Percentiles rank a stretch among this genome's conserved stretches.
Evolutionary conservation across 2,113 vertebrate species (phyloP).

Genomic region (Amazona vittata): DNA sequence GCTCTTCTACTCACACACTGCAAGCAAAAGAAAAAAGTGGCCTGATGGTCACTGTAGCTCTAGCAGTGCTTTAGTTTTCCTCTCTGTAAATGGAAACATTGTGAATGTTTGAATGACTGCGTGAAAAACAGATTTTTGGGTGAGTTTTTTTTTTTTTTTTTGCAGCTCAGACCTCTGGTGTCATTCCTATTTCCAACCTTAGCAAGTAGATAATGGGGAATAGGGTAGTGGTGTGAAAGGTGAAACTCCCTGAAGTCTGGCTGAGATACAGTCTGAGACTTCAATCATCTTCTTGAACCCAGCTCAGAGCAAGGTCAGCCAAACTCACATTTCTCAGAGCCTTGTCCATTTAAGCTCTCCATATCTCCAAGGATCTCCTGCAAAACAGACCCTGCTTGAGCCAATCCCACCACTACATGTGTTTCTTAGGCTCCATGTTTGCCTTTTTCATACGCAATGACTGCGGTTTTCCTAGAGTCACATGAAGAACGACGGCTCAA

Average conservation of each 20-base stretch:
- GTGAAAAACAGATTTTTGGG: not conserved
- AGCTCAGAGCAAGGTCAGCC: not conserved
- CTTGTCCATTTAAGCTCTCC: not conserved
- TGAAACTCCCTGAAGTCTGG: accelerated
- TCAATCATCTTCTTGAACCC: not conserved
- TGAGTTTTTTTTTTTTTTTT: accelerated
- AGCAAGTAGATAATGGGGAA: not conserved
- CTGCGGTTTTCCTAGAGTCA: not conserved
- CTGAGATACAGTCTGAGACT: not conserved
- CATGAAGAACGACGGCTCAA: not conserved
- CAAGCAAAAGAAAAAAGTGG: not conserved
- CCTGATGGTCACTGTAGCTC: not conserved
- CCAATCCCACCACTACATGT: not conserved
- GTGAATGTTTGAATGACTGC: not conserved
- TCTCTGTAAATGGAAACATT: not conserved
- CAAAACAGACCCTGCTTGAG: not conserved
- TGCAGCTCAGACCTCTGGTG: not conserved
- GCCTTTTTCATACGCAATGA: not conserved
- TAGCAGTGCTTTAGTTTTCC: not conserved
- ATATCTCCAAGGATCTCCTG: not conserved
- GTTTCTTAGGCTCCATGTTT: not conserved
- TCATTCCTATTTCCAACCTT: not conserved
- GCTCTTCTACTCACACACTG: not conserved
- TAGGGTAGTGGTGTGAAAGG: not conserved
- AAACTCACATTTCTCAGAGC: not conserved